phyloP scores from a whole-genome alignment of 2,888 invertebrate genomes.

The Athalia rosae region DNA sequence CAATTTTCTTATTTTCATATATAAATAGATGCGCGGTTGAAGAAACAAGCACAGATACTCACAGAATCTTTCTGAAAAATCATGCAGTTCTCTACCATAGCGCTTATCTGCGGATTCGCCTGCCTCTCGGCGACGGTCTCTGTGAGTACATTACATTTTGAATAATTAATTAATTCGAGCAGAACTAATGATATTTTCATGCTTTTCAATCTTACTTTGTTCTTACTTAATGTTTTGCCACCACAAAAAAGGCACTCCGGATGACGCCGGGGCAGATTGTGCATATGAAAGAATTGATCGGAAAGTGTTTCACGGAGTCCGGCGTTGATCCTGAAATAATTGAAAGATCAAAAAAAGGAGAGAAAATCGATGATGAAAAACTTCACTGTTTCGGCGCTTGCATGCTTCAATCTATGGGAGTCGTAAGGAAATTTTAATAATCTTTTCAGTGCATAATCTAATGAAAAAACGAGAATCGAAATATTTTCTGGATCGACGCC shows the following conservation, averaged over 20 bases:
- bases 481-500: background rate
- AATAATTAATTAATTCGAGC: no score
- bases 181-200: no score
- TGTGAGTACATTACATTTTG: no score
- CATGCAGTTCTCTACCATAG: background rate
- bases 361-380: background rate
- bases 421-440: slow-evolving; percentile 17
- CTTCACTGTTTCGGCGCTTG: slow-evolving; percentile 21
- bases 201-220: no score
- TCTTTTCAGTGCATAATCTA: background rate
- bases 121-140: no score
- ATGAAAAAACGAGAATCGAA: background rate
- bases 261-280: background rate
- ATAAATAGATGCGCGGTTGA: no score
- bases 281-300: background rate
- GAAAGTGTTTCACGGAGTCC: background rate
- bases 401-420: slow-evolving; percentile 4
- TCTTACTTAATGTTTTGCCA: no score
- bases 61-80: no score
- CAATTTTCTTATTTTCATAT: no score
- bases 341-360: background rate
- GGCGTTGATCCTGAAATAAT: background rate
- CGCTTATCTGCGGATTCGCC: no score
- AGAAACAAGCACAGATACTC: no score
- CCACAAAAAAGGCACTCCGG: background rate